Evolutionary conservation across 2,113 vertebrate genomes (phyloP).

Genomic region (Procavia capensis): DNA sequence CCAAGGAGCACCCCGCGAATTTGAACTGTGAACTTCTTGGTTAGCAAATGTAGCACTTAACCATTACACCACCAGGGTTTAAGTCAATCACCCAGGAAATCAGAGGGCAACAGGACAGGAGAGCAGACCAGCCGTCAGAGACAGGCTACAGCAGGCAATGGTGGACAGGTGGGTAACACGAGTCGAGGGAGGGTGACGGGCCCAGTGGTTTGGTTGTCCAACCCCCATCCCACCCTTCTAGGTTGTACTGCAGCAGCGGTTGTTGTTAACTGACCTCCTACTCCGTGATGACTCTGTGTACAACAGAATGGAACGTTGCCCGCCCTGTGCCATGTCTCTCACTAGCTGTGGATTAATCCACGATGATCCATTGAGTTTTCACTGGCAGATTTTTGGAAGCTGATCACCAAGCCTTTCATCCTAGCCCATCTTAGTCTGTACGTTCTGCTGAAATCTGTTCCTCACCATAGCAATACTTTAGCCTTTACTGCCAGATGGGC

Average conservation of each 20-base stretch:
- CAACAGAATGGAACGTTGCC: background rate
- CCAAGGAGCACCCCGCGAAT: too few relatives aligned
- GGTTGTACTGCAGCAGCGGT: background rate
- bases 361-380: background rate
- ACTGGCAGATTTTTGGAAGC: background rate
- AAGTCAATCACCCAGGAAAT: background rate
- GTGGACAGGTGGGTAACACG: background rate
- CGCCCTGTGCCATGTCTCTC: background rate
- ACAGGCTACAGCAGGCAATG: fast-evolving
- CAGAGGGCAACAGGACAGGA: background rate
- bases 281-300: too few relatives aligned
- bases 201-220: background rate
- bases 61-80: too few relatives aligned
- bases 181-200: background rate
- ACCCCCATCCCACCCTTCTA: background rate
- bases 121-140: background rate
- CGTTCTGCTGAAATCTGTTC: background rate
- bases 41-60: too few relatives aligned
- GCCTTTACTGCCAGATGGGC: background rate
- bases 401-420: background rate
- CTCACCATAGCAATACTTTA: background rate
- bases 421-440: background rate
- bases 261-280: background rate
- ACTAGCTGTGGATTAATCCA: background rate
- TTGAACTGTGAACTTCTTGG: too few relatives aligned